These are phyloP conservation scores for Troglohyphantes excavatus DNA, from an alignment of 2,888 invertebrate species.

Conservation along the genomic window DNA sequence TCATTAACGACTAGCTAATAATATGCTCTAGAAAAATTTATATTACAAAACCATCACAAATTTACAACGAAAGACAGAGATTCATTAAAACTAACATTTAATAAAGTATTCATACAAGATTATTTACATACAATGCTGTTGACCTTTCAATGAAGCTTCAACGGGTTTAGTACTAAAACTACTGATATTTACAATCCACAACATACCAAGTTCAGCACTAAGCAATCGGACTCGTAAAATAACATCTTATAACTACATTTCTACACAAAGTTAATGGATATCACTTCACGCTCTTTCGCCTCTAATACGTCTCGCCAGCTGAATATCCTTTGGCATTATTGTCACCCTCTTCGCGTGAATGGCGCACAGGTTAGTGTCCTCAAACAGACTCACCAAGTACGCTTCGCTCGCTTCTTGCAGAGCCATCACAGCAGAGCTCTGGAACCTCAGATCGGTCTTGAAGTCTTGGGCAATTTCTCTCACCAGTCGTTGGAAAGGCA, in stretches of 20 bases:
- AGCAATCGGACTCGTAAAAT: no score
- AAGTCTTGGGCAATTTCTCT: slow-evolving; percentile 68
- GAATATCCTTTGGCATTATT: slow-evolving; percentile 99
- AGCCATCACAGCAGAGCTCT: slow-evolving; percentile 66
- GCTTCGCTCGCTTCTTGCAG: slow-evolving; percentile 85
- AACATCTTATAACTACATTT: no score
- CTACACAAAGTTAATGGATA: neutral
- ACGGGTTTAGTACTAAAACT: neutral
- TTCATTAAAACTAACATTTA: neutral
- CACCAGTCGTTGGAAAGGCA: slow-evolving; percentile 71
- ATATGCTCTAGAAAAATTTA: no score
- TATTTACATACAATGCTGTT: neutral
- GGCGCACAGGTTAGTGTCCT: slow-evolving; percentile 98
- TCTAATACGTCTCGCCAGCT: slow-evolving; percentile 83
- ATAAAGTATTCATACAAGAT: neutral
- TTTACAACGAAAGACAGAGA: no score
- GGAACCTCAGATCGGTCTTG: slow-evolving; percentile 61
- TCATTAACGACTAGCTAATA: no score
- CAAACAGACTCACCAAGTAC: slow-evolving; percentile 96
- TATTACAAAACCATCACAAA: no score
- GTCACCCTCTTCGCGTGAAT: slow-evolving; percentile 98
- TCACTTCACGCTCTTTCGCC: slow-evolving; percentile 45
- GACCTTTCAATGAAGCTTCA: no score
- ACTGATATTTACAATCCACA: no score
- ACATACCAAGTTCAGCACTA: no score